A percentile compares a stretch with the other conserved stretches of the same genome.
Conservation (phyloP, 2,113 vertebrate genomes). For the Melanostigma gelatinosum region DNA sequence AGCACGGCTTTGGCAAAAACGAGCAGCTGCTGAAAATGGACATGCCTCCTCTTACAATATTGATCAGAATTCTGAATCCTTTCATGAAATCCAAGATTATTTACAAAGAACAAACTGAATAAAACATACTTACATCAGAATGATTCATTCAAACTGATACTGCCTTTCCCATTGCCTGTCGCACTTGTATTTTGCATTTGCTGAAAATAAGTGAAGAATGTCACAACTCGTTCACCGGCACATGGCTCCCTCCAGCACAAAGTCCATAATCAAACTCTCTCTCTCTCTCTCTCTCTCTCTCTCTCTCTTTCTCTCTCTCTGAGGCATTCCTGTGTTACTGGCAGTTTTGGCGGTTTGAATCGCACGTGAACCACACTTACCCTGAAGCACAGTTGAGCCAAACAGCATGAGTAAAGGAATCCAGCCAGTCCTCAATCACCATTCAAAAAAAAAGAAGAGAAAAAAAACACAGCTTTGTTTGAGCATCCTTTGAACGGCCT, state of each 20-base stretch:
- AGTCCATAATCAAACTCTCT: slow-evolving; percentile 66
- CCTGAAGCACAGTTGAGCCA: slow-evolving; percentile 65
- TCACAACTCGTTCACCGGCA: slow-evolving; percentile 43
- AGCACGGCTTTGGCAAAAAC: not conserved
- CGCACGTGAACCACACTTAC: slow-evolving; percentile 78
- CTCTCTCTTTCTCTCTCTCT: slow-evolving; percentile 55
- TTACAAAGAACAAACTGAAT: slow-evolving; percentile 9
- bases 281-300: slow-evolving; percentile 15
- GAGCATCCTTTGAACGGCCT: slow-evolving; percentile 81
- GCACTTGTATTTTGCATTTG: not conserved
- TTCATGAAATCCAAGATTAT: not conserved
- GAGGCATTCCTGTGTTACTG: slow-evolving; percentile 53
- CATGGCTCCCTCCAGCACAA: slow-evolving; percentile 47
- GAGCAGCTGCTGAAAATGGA: not conserved
- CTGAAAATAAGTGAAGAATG: slow-evolving; percentile 18
- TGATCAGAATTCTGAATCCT: not conserved
- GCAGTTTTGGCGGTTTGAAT: slow-evolving; percentile 78
- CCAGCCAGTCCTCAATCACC: slow-evolving; percentile 75
- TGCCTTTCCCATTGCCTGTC: slow-evolving; percentile 7
- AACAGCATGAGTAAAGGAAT: slow-evolving; percentile 80
- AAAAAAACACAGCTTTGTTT: slow-evolving; percentile 78
- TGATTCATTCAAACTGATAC: slow-evolving; percentile 42
- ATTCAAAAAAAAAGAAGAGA: slow-evolving; percentile 68
- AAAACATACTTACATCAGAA: slow-evolving; percentile 62
- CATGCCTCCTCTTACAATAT: not conserved